phyloP scores from a whole-genome alignment of 1,140 invertebrate genomes.

The Neoseiulus cucumeris region DNA sequence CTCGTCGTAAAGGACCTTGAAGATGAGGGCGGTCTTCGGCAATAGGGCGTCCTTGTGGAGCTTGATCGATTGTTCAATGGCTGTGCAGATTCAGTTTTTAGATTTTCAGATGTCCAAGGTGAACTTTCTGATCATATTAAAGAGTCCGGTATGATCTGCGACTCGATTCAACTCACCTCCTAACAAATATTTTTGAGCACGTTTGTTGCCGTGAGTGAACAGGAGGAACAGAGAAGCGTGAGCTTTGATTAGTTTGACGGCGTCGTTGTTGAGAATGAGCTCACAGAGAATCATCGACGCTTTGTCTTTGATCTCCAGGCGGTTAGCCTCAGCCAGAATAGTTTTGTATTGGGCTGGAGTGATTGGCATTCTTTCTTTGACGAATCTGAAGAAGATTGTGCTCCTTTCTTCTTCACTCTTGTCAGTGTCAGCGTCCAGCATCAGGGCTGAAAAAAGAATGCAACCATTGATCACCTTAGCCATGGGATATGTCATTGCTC shows the following conservation, averaged over 20 bases:
- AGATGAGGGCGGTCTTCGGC: conserved; percentile 64
- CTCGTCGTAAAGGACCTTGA: conserved; percentile 79
- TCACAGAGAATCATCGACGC: conserved; percentile 79
- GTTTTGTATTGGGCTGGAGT: conserved; percentile 43
- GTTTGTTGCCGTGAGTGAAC: conserved; percentile 67
- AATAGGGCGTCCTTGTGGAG: conserved; percentile 56
- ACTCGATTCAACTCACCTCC: conserved; percentile 33
- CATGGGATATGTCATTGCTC: no score
- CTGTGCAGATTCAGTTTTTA: neutral
- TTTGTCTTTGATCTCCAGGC: conserved; percentile 84
- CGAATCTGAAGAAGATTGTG: conserved; percentile 75
- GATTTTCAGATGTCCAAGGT: no score
- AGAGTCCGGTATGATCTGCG: neutral
- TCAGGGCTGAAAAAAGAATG: conserved; percentile 43
- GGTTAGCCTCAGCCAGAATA: conserved; percentile 74
- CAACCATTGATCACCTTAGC: no score
- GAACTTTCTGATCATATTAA: no score
- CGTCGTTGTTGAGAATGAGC: conserved; percentile 64
- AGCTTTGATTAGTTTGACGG: conserved; percentile 45
- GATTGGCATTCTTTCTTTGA: conserved; percentile 40
- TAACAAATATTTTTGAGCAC: conserved; percentile 83
- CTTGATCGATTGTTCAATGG: conserved; percentile 78
- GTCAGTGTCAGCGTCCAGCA: conserved; percentile 83
- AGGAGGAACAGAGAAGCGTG: conserved; percentile 40
- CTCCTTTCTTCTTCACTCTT: conserved; percentile 85